Conservation (phyloP, 1,140 invertebrate species). For the Ruditapes philippinarum region DNA sequence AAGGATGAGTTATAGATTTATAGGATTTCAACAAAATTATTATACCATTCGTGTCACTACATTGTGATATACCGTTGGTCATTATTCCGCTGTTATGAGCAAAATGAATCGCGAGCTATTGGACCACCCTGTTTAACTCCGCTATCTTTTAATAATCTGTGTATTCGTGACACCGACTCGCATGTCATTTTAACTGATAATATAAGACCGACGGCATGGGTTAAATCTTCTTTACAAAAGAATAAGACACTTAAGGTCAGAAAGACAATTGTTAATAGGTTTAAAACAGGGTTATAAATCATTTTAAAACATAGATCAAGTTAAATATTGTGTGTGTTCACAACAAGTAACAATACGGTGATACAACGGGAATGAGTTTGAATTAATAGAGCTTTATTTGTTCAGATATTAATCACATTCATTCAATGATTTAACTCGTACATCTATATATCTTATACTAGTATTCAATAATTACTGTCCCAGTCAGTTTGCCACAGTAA, state of each 20-base stretch:
- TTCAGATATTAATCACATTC: too few species aligned
- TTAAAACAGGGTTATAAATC: not conserved
- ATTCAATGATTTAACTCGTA: too few species aligned
- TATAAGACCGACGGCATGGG: slow-evolving; percentile 11
- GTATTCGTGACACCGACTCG: slow-evolving; percentile 5
- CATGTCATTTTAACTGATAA: slow-evolving; percentile 23
- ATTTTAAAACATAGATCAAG: not conserved
- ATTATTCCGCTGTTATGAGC: slow-evolving; percentile 30
- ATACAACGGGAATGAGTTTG: too few species aligned
- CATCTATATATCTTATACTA: too few species aligned
- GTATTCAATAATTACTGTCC: too few species aligned
- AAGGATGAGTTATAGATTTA: slow-evolving; percentile 28
- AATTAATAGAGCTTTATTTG: too few species aligned
- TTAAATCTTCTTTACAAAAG: slow-evolving; percentile 15
- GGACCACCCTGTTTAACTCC: slow-evolving; percentile 29
- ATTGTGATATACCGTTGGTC: slow-evolving; percentile 10
- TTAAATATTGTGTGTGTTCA: too few species aligned
- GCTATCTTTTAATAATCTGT: not conserved
- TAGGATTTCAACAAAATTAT: slow-evolving; percentile 7
- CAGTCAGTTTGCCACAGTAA: too few species aligned
- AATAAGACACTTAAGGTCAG: slow-evolving; percentile 19
- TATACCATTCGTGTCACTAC: slow-evolving; percentile 6
- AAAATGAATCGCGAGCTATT: not conserved
- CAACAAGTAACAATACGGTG: slow-evolving; percentile 5
- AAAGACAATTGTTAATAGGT: slow-evolving; percentile 1